Evolutionary conservation across 2,113 vertebrate genomes (phyloP).

Genomic region (Alethe castanea): DNA sequence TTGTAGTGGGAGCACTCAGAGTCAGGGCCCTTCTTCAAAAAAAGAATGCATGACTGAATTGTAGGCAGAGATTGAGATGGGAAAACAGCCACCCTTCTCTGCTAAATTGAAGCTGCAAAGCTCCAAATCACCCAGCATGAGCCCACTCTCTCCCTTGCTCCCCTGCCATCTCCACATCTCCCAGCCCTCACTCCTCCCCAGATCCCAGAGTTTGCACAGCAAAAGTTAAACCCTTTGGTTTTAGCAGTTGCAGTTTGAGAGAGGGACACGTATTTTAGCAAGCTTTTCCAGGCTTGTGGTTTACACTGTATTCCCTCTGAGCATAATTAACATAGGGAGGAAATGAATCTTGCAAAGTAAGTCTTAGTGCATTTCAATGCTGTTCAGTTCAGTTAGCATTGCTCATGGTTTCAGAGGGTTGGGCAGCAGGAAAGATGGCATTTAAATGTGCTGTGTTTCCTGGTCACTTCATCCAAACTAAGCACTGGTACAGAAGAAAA

Average conservation of each 20-base stretch:
- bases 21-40: not conserved
- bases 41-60: not conserved
- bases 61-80: not conserved
- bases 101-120: not conserved
- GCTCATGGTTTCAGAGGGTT: not conserved
- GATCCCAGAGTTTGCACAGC: not conserved
- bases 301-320: slow-evolving; percentile 48
- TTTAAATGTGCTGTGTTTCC: not conserved
- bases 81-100: not conserved
- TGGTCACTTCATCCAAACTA: slow-evolving; percentile 19
- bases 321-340: slow-evolving; percentile 55
- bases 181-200: not conserved
- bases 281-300: slow-evolving; percentile 3
- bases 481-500: not conserved
- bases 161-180: not conserved
- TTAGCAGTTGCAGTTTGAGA: not conserved
- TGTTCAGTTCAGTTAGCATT: not conserved
- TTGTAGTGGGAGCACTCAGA: not conserved
- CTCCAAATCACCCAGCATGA: not conserved
- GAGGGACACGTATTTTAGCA: not conserved
- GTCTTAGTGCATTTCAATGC: slow-evolving; percentile 9
- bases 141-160: not conserved
- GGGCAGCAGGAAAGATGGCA: not conserved
- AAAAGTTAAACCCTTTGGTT: not conserved
- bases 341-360: slow-evolving; percentile 56